Evolutionary conservation across 2,888 invertebrate genomes (phyloP).

Genomic region (Lepidocyrtinus sp.): DNA sequence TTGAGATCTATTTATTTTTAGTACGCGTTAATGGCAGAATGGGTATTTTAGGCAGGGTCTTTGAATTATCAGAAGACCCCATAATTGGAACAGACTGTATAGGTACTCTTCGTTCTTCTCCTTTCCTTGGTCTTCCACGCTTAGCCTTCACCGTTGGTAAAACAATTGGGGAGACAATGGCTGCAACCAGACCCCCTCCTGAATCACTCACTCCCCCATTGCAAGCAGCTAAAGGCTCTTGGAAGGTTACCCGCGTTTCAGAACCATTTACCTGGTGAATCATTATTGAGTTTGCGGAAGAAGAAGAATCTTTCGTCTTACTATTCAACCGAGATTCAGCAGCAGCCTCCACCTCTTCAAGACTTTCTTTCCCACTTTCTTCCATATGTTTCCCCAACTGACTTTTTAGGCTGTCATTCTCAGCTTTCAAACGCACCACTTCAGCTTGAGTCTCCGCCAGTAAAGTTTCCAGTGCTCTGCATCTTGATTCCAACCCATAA

Average conservation of each 20-base stretch:
- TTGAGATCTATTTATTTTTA: no score
- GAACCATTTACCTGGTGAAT: slow-evolving; percentile 12
- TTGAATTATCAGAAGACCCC: slow-evolving; percentile 14
- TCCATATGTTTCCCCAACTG: slow-evolving; percentile 60
- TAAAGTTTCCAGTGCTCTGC: slow-evolving; percentile 52
- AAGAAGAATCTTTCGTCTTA: not conserved
- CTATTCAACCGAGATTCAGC: no score
- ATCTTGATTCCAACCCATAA: slow-evolving; percentile 61
- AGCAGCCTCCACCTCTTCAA: no score
- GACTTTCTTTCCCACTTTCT: no score
- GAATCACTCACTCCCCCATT: not conserved
- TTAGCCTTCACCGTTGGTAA: slow-evolving; percentile 53
- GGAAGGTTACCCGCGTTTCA: not conserved
- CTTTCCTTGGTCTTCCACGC: slow-evolving; percentile 67
- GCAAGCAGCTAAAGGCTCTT: slow-evolving; percentile 30
- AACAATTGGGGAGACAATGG: slow-evolving; percentile 51
- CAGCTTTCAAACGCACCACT: slow-evolving; percentile 47
- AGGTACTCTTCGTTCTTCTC: slow-evolving; percentile 63
- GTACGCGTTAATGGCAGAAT: slow-evolving; percentile 38
- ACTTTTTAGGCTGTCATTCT: slow-evolving; percentile 60
- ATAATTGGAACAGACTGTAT: slow-evolving; percentile 46
- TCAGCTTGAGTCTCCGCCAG: slow-evolving; percentile 61
- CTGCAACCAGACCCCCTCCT: not conserved
- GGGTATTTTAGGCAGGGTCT: slow-evolving; percentile 39
- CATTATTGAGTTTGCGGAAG: slow-evolving; percentile 6